Percentiles rank a stretch among this genome's conserved stretches.
Evolutionary conservation across 1,140 invertebrate species (phyloP).

Genomic region (Mya arenaria): DNA sequence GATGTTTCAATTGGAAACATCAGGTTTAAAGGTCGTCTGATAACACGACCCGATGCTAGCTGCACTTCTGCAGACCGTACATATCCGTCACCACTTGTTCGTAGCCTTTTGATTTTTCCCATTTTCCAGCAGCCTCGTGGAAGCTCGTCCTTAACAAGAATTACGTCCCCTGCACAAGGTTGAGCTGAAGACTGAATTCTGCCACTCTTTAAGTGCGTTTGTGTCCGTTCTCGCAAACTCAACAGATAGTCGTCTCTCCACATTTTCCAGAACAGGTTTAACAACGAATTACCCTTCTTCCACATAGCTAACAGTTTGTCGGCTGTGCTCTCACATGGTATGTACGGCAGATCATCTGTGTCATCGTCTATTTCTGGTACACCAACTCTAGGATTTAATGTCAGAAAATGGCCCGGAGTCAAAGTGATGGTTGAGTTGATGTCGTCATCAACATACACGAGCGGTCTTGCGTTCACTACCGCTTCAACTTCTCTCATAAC

Average conservation of each 20-base stretch:
- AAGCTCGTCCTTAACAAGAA: slow-evolving; percentile 1
- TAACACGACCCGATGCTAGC: too few relatives aligned
- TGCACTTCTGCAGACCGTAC: slow-evolving; percentile 2
- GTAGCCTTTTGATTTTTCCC: too few relatives aligned
- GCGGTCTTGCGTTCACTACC: slow-evolving; percentile 14
- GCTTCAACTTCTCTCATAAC: slow-evolving; percentile 2
- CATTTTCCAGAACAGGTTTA: too few relatives aligned
- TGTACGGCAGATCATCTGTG: too few relatives aligned
- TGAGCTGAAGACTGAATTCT: not conserved
- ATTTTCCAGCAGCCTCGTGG: not conserved
- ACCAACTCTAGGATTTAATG: not conserved
- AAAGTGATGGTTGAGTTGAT: slow-evolving; percentile 17
- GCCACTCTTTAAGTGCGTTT: too few relatives aligned
- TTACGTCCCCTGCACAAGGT: not conserved
- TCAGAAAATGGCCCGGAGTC: slow-evolving; percentile 16
- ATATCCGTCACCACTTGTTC: slow-evolving; percentile 1
- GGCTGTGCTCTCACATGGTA: not conserved
- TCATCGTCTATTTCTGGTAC: too few relatives aligned
- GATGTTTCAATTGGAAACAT: too few relatives aligned
- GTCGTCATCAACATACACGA: slow-evolving; percentile 10
- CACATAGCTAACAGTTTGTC: not conserved
- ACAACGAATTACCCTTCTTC: not conserved
- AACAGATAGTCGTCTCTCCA: slow-evolving; percentile 8
- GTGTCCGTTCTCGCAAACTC: slow-evolving; percentile 12
- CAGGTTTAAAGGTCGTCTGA: too few relatives aligned